Evolutionary conservation across 2,888 invertebrate genomes (phyloP).

Genomic region (Amiota minor): DNA sequence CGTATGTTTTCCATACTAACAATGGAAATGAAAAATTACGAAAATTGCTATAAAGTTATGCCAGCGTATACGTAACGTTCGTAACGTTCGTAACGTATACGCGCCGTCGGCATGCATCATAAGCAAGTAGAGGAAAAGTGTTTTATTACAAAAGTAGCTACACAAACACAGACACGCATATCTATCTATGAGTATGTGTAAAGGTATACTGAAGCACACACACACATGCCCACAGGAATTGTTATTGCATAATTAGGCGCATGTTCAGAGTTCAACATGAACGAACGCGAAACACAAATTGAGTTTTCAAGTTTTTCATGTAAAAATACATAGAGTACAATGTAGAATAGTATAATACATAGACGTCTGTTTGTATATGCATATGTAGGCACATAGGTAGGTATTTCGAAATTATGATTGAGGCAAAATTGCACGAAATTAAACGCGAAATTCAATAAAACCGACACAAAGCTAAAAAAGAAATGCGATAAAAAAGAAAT

Average conservation of each 20-base stretch:
- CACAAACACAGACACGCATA: background rate
- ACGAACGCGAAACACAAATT: slow-evolving; percentile 17
- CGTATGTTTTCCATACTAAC: too few species aligned
- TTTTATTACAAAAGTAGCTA: background rate
- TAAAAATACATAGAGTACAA: background rate
- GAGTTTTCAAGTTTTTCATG: slow-evolving; percentile 32
- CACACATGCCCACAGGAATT: slow-evolving; percentile 6
- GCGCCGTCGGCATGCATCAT: background rate
- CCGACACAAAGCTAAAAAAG: background rate
- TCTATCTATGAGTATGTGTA: slow-evolving; percentile 4
- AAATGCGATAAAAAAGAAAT: background rate
- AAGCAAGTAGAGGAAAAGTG: background rate
- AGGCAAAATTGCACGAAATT: background rate
- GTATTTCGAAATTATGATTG: background rate
- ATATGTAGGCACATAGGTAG: background rate
- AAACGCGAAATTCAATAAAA: slow-evolving; percentile 10
- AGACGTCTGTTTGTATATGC: background rate
- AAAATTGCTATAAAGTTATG: too few species aligned
- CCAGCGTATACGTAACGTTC: background rate
- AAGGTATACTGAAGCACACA: background rate
- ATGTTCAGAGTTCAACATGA: background rate
- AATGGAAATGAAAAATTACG: too few species aligned
- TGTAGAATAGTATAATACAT: background rate
- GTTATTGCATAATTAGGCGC: slow-evolving; percentile 29
- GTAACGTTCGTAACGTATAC: background rate